A percentile compares a stretch with the other conserved stretches of the same genome.
phyloP scores from a whole-genome alignment of 2,113 vertebrate species.

The Hemibagrus wyckioides region DNA sequence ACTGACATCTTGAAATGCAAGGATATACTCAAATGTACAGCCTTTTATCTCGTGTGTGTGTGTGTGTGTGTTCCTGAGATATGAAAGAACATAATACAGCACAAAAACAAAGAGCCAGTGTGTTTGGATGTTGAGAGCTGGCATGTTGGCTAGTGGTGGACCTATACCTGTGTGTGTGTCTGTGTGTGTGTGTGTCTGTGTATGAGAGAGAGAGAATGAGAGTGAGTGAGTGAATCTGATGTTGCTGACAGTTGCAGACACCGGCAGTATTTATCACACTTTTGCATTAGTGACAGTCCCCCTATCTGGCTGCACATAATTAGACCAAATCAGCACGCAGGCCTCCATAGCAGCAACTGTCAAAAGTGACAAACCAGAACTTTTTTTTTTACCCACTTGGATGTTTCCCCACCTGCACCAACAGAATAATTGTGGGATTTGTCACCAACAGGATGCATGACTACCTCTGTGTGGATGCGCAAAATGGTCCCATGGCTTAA shows the following conservation, averaged over 20 bases:
- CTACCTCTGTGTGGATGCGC: slow-evolving; percentile 50
- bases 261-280: slow-evolving; percentile 79
- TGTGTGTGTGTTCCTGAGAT: slow-evolving; percentile 52
- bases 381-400: slow-evolving; percentile 66
- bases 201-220: not conserved
- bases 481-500: slow-evolving; percentile 21
- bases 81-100: slow-evolving; percentile 56
- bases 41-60: slow-evolving; percentile 49
- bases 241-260: slow-evolving; percentile 73
- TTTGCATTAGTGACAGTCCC: slow-evolving; percentile 75
- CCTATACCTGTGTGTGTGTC: slow-evolving; percentile 55
- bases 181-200: not conserved
- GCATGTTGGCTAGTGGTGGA: slow-evolving; percentile 64
- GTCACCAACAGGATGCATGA: slow-evolving; percentile 71
- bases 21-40: slow-evolving; percentile 51
- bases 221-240: slow-evolving; percentile 64
- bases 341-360: slow-evolving; percentile 77
- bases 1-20: slow-evolving; percentile 38
- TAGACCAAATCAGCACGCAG: slow-evolving; percentile 80
- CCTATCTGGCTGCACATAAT: slow-evolving; percentile 78
- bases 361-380: slow-evolving; percentile 80
- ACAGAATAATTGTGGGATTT: slow-evolving; percentile 77
- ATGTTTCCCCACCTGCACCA: slow-evolving; percentile 65
- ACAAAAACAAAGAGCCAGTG: slow-evolving; percentile 70
- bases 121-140: slow-evolving; percentile 68